Conservation (phyloP, 2,888 invertebrate species). For the Noctua comes region DNA sequence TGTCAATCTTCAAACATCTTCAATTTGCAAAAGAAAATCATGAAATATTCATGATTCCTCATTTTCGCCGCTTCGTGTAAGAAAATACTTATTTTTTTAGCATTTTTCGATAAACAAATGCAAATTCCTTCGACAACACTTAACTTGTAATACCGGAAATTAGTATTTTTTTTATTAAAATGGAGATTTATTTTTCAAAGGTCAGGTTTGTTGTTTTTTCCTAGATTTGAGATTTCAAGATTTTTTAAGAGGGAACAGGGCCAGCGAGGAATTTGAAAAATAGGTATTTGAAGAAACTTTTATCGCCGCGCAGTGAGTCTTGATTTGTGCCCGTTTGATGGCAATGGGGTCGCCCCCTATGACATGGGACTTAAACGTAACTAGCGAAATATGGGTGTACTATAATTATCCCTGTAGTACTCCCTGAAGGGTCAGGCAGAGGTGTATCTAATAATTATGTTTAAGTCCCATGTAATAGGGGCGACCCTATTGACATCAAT, state of each 20-base stretch:
- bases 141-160: conserved; percentile 54
- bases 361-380: neutral
- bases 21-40: conserved; percentile 50
- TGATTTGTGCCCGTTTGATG: too few species aligned
- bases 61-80: conserved; percentile 30
- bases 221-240: neutral
- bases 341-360: too few species aligned
- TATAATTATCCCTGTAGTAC: too few species aligned
- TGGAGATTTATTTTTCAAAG: conserved; percentile 27
- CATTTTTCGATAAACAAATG: conserved; percentile 54
- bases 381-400: neutral
- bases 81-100: conserved; percentile 46
- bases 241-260: too few species aligned
- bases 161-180: conserved; percentile 52
- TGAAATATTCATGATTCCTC: conserved; percentile 48
- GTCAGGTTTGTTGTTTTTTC: neutral
- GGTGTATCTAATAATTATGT: too few species aligned
- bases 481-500: too few species aligned
- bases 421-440: too few species aligned
- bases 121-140: conserved; percentile 52
- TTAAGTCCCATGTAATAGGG: too few species aligned
- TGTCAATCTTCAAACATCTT: conserved; percentile 31
- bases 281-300: too few species aligned
- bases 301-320: too few species aligned
- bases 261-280: too few species aligned